Percentiles rank a stretch among this genome's conserved stretches.
Evolutionary conservation across 2,888 invertebrate species (phyloP).

Genomic region (Lypha dubia): DNA sequence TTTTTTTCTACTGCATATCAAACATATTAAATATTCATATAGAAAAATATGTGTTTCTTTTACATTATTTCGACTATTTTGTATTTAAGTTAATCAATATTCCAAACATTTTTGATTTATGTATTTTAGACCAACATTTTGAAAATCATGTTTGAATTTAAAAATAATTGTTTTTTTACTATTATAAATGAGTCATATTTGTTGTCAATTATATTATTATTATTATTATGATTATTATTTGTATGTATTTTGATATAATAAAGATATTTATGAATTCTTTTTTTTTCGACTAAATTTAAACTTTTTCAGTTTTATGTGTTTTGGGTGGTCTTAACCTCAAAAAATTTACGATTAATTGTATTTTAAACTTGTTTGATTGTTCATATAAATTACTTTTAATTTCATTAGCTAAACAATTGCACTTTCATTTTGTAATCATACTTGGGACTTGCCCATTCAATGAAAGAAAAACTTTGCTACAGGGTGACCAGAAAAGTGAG

Average conservation of each 20-base stretch:
- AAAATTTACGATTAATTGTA: conserved; percentile 30
- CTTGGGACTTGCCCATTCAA: neutral
- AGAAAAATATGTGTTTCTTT: conserved; percentile 6
- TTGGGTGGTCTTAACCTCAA: conserved; percentile 70
- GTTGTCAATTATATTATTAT: conserved; percentile 46
- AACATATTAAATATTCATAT: neutral
- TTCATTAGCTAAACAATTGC: conserved; percentile 62
- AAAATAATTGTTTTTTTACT: conserved; percentile 35
- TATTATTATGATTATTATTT: conserved; percentile 29
- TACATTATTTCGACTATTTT: neutral
- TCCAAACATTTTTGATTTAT: conserved; percentile 58
- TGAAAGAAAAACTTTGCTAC: neutral
- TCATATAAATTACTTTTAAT: conserved; percentile 65
- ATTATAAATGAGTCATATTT: conserved; percentile 59
- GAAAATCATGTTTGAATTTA: conserved; percentile 56
- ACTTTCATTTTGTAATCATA: conserved; percentile 58
- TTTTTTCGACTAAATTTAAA: conserved; percentile 1
- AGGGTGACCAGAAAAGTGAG: conserved; percentile 1
- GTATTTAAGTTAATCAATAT: conserved; percentile 47
- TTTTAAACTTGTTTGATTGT: conserved; percentile 4
- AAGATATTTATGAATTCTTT: conserved; percentile 25
- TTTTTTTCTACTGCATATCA: neutral
- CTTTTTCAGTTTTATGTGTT: conserved; percentile 47
- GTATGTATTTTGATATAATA: conserved; percentile 43
- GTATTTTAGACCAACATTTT: conserved; percentile 36